Base-by-base conservation (phyloP, 2,113 vertebrate species). In the Macquaria australasica region DNA sequence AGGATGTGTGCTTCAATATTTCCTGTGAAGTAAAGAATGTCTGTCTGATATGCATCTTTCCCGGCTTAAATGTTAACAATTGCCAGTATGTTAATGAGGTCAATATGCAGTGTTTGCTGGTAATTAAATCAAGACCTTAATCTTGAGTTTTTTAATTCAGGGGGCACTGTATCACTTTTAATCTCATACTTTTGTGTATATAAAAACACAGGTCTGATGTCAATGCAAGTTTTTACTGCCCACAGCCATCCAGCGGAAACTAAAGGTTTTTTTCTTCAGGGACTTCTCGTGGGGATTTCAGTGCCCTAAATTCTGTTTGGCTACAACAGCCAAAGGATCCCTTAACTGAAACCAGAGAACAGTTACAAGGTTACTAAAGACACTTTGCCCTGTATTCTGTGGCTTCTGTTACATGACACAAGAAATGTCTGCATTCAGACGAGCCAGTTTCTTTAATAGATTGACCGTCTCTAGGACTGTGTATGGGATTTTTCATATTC, bases 351-450 rank as follows among this genome's bases (percentile, higher is more conserved):
- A 41, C 81, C 39, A 64, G 68, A 75, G 39, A 73, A 60, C 1
- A 11, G 50, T 78, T 34, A 34, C 50, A 81, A 81, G 62, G 77
- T 81, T 70, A 11, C 18, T 53, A 41, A 59, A 83, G 78, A 76
- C 64, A 79, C 28, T 60, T 5, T 28, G 31, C 21, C 21, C 31
- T 58, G 58, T 31, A 45, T 73, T 23, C 48, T 51, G 23, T 58
- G 58, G 63, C 14, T 62, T 64, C 20, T 16, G 8, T 62, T 56
- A 58, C 9, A 51, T 15, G 28, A 14, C 41, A 37, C 10, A 53
- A 31, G n/a, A 77, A 28, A 70, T 28, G n/a, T 28, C 34, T 48
- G 45, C 14, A 48, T 48, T 6, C 5, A 51, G 43, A 50, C 9
- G 37, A 63, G 72, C 8, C 9, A 8, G 0, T 2, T 12, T 59